These are phyloP conservation scores for Cynocephalus volans DNA, from an alignment of 2,113 vertebrate genomes.

Conservation along the genomic window DNA sequence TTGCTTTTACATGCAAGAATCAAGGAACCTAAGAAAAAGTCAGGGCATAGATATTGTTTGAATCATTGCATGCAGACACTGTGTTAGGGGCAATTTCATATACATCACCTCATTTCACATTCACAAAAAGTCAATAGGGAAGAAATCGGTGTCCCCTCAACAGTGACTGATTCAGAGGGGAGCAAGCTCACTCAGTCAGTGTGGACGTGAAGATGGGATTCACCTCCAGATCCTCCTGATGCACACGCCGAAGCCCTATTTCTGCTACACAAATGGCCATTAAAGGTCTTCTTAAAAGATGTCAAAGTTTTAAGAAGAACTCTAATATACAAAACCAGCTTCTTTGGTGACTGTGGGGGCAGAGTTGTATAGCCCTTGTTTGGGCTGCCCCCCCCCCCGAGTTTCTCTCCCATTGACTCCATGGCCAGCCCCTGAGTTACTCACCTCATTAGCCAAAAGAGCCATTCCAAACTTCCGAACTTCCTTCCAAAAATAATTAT, in stretches of 20 bases:
- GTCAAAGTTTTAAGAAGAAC: not conserved
- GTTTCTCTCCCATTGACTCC: too few relatives aligned
- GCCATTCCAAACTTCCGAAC: not conserved
- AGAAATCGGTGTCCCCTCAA: not conserved
- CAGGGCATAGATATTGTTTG: not conserved
- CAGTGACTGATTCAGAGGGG: not conserved
- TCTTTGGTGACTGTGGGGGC: too few relatives aligned
- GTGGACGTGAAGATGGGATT: not conserved
- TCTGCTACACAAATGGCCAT: not conserved
- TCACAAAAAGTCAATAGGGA: not conserved
- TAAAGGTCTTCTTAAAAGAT: not conserved
- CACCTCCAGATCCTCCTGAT: not conserved
- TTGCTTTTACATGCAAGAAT: conserved; percentile 25
- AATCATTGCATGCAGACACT: not conserved
- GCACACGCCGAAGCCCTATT: not conserved
- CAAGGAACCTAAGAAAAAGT: not conserved
- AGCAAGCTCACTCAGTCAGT: not conserved
- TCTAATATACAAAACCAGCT: not conserved
- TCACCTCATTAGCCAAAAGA: not conserved
- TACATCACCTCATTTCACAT: conserved; percentile 30
- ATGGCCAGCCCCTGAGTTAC: not conserved
- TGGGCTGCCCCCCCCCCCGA: accelerated
- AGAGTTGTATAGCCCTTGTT: accelerated
- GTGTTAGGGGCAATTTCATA: not conserved
- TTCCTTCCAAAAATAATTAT: not conserved